These are phyloP conservation scores for Pangasius sanitwongsei DNA, from an alignment of 2,797 vertebrate genomes.

Conservation along the genomic window DNA sequence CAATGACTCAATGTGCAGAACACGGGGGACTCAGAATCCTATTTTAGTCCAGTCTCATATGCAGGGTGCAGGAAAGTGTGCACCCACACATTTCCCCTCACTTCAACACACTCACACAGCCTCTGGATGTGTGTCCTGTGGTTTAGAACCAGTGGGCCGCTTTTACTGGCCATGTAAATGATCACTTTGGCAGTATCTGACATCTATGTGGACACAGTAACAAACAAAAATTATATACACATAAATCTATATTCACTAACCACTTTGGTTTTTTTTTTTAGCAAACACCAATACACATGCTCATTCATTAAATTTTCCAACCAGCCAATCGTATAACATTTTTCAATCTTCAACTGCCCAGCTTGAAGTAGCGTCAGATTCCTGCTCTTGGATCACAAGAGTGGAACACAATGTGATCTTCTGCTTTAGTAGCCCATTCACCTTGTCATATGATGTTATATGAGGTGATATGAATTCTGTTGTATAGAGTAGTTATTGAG, in stretches of 20 bases:
- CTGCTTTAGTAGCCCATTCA: background rate
- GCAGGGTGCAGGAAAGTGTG: conserved; percentile 5
- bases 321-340: background rate
- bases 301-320: background rate
- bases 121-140: conserved; percentile 1
- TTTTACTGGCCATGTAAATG: background rate
- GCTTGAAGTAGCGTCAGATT: background rate
- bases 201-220: background rate
- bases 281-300: background rate
- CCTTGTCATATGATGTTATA: background rate
- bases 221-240: background rate
- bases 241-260: background rate
- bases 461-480: background rate
- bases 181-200: background rate
- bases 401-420: background rate
- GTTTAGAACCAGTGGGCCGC: background rate
- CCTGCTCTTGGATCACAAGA: background rate
- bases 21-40: background rate
- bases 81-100: conserved; percentile 23
- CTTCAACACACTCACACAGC: background rate
- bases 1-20: conserved; percentile 13
- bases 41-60: conserved; percentile 4
- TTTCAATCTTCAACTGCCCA: too few relatives aligned
- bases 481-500: background rate
- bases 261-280: background rate